Evolutionary conservation across 2,888 invertebrate species (phyloP), one percentile per base, ranked within the genome.

Genomic region (Andrena marginata): DNA sequence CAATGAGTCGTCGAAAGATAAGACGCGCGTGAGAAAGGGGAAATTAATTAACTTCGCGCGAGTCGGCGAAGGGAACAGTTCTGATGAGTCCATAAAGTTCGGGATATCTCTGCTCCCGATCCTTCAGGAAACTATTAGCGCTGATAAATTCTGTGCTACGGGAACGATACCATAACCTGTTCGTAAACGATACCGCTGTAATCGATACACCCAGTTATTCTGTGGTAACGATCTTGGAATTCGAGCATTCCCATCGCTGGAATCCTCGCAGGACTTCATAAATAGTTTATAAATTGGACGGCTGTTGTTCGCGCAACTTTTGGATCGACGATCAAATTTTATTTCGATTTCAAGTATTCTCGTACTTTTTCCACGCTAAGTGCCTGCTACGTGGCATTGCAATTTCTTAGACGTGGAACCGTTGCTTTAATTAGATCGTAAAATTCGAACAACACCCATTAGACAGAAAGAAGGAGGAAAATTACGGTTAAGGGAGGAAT

Each of bases 11-110:
- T 33, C 64, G 63, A 49, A 13, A 56, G 77, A 76, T 69, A 63
- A 56, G 63, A 13, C 63, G 29, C 20, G 10, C 68, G 76, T 79
- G 77, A 20, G 75, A 75, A 62, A 42, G 35, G 16, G 6, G 49
- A 76, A 70, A 68, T 68, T 78, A 68, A 78, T 76, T 76, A 75
- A 51, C 10, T 54, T 51, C 10, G 49, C 29, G 29, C 51, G 23
- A 33, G 63, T 35, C 13, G 51, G n/a, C 33, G 33, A 26, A 64
- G 48, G 54, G 65, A 29, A 54, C 26, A n/a, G 10, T 20, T 35
- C 33, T 33, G 10, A 62, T 23, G 54, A 78, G 20, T 42, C 8
- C 20, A 26, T 56, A 16, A 29, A 63, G 31, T 56, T 62, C 13
- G 2, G 8, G n/a, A 29, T 75, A 71, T 76, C 70, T 70, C 3